Conservation (phyloP, 2,113 vertebrate genomes). For the Megaceryle torquata region DNA sequence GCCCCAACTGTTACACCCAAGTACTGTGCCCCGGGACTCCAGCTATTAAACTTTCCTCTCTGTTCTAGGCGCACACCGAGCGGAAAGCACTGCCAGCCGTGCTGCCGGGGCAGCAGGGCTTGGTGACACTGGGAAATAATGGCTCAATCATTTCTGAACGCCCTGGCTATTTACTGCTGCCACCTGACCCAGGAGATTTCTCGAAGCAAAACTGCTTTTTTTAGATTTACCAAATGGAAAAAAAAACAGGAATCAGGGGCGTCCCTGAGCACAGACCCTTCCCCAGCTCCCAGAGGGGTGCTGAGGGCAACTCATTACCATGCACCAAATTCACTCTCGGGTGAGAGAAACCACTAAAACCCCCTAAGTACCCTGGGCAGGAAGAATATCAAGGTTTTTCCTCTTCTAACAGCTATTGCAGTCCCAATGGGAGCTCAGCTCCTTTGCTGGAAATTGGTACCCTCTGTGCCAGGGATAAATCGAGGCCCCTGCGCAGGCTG, state of each 20-base stretch:
- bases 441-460: background rate
- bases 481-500: background rate
- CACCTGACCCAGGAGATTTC: constrained; percentile 22
- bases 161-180: constrained; percentile 35
- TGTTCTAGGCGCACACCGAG: background rate
- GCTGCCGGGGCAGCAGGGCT: background rate
- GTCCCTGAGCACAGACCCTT: background rate
- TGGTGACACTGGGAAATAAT: constrained; percentile 40
- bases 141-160: constrained; percentile 34
- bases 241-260: background rate
- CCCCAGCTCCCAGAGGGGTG: background rate
- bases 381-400: background rate
- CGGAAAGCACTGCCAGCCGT: background rate
- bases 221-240: background rate
- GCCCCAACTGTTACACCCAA: constrained; percentile 20
- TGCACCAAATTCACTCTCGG: background rate
- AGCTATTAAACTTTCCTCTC: background rate
- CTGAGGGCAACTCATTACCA: background rate
- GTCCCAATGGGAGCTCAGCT: background rate
- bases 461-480: background rate
- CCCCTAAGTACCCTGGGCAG: background rate
- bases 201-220: background rate
- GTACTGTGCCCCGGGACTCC: background rate
- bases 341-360: background rate
- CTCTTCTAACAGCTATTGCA: background rate